Evolutionary conservation across 2,113 vertebrate genomes (phyloP).

Genomic region (Amphiprion percula): DNA sequence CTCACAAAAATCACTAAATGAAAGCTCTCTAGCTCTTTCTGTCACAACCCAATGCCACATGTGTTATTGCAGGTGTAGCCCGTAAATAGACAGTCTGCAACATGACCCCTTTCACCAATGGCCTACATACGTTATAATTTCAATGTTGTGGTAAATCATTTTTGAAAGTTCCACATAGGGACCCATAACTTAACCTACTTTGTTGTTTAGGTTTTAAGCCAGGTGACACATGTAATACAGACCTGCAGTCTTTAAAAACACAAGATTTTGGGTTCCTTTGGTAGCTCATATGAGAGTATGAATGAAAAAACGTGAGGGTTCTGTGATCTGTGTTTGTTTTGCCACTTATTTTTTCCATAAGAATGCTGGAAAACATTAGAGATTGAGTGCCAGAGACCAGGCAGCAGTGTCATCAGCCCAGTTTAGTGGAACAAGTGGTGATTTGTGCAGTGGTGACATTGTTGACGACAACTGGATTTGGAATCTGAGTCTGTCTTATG

Average conservation of each 20-base stretch:
- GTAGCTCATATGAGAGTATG: background rate
- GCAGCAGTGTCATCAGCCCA: slow-evolving; percentile 7
- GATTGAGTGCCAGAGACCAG: background rate
- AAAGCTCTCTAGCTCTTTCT: no score
- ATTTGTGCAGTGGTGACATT: slow-evolving; percentile 5
- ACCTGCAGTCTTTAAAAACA: no score
- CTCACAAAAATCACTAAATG: no score
- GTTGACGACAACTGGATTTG: background rate
- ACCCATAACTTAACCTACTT: background rate
- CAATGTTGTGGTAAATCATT: background rate
- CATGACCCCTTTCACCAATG: no score
- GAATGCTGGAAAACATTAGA: no score
- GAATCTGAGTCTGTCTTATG: background rate
- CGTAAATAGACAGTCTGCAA: no score
- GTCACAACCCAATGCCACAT: no score
- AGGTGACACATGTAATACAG: no score
- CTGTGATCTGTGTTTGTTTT: background rate
- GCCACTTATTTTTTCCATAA: background rate
- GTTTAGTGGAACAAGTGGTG: slow-evolving; percentile 1
- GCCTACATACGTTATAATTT: no score
- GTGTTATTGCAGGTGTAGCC: no score
- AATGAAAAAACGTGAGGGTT: background rate
- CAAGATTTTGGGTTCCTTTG: no score
- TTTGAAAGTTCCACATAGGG: background rate
- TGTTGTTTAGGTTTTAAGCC: background rate